phyloP scores from a whole-genome alignment of 2,113 vertebrate genomes.

The Amblyopsis rosae region DNA sequence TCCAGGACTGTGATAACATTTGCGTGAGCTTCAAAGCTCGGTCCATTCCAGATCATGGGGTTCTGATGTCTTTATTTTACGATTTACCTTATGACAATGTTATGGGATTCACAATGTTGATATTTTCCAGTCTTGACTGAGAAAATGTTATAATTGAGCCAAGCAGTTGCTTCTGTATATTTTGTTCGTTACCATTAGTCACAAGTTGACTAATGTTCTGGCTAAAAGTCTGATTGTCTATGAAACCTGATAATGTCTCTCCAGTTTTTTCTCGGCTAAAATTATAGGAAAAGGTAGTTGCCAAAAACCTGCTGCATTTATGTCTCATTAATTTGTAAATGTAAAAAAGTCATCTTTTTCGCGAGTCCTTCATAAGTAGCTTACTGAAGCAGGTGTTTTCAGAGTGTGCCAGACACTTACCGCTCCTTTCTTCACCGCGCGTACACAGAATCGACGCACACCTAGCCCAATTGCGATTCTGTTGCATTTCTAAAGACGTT shows the following conservation, averaged over 20 bases:
- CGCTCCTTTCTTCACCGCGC: constrained; percentile 22
- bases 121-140: neutral
- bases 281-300: neutral
- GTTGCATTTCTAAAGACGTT: constrained; percentile 20
- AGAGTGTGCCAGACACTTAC: constrained; percentile 45
- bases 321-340: neutral
- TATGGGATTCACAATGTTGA: constrained; percentile 3
- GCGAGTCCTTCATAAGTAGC: constrained; percentile 22
- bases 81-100: neutral
- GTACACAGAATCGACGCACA: constrained; percentile 29
- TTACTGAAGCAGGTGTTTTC: constrained; percentile 45
- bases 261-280: neutral
- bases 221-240: neutral
- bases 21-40: constrained; percentile 52
- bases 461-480: constrained; percentile 12
- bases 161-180: neutral
- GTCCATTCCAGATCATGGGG: constrained; percentile 66
- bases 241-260: no score
- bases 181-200: neutral
- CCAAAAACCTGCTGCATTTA: neutral
- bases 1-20: constrained; percentile 63
- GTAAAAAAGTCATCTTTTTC: constrained; percentile 17
- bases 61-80: constrained; percentile 1
- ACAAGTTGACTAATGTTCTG: constrained; percentile 1
- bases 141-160: neutral